These are phyloP conservation scores for Lithophane socia DNA, from an alignment of 2,888 invertebrate genomes.

Conservation along the genomic window DNA sequence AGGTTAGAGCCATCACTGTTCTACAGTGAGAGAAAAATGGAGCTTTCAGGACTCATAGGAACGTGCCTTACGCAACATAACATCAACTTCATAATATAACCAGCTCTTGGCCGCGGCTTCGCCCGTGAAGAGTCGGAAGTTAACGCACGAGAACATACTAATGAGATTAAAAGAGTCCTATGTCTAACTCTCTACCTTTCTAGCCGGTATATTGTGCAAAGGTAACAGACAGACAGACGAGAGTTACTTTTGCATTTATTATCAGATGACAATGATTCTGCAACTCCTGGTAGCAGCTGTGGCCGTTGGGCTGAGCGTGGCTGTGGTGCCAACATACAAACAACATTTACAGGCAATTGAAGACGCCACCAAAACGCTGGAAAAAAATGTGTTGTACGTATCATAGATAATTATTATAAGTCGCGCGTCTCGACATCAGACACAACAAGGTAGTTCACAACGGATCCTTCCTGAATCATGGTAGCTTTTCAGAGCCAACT, in stretches of 20 bases:
- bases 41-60: neutral
- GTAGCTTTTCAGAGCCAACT: neutral
- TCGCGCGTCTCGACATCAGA: neutral
- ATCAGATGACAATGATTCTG: conserved; percentile 8
- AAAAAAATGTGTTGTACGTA: conserved; percentile 9
- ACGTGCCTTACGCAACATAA: no score
- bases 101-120: no score
- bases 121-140: no score
- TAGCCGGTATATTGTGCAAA: no score
- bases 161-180: no score
- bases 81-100: neutral
- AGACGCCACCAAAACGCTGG: neutral
- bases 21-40: neutral
- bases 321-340: neutral
- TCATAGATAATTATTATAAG: neutral
- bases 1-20: neutral
- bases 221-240: no score
- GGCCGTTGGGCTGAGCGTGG: neutral
- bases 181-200: no score
- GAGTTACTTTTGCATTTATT: neutral
- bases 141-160: no score
- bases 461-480: neutral
- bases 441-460: neutral
- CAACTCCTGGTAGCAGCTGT: conserved; percentile 5
- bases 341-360: neutral